These are phyloP conservation scores for Notamacropus eugenii DNA, from an alignment of 2,797 vertebrate genomes.

Conservation along the genomic window DNA sequence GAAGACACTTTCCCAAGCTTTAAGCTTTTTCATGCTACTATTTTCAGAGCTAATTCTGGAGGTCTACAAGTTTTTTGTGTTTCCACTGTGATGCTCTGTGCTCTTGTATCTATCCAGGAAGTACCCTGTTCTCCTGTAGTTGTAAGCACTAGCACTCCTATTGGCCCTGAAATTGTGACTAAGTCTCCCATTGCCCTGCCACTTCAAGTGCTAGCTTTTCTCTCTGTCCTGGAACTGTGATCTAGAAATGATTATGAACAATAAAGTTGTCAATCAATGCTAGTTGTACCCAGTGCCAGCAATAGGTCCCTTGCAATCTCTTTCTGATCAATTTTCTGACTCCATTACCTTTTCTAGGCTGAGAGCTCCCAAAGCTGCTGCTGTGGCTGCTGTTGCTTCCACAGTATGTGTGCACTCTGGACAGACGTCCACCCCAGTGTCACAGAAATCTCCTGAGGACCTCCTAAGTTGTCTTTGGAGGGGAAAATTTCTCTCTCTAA, in stretches of 20 bases:
- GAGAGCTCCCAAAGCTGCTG: neutral
- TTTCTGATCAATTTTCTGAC: neutral
- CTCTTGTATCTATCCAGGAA: neutral
- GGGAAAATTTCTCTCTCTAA: neutral
- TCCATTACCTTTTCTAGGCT: neutral
- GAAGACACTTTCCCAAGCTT: neutral
- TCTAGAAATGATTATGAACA: neutral
- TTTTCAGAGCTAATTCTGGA: neutral
- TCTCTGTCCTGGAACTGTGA: neutral
- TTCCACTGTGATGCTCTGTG: neutral
- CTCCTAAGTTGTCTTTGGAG: neutral
- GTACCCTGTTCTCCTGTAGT: neutral
- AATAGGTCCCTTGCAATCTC: neutral
- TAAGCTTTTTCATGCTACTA: neutral
- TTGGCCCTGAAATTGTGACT: neutral
- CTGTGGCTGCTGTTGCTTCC: neutral
- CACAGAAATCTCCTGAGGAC: neutral
- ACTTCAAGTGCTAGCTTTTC: neutral
- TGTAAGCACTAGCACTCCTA: neutral
- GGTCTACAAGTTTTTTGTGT: neutral
- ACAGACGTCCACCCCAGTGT: neutral
- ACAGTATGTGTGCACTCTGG: neutral
- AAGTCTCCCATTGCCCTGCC: neutral
- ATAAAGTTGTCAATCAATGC: neutral
- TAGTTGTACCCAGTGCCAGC: neutral